Evolutionary conservation across 2,888 invertebrate species (phyloP), one percentile per base, ranked within the genome.

Genomic region (Andrena bicolor): DNA sequence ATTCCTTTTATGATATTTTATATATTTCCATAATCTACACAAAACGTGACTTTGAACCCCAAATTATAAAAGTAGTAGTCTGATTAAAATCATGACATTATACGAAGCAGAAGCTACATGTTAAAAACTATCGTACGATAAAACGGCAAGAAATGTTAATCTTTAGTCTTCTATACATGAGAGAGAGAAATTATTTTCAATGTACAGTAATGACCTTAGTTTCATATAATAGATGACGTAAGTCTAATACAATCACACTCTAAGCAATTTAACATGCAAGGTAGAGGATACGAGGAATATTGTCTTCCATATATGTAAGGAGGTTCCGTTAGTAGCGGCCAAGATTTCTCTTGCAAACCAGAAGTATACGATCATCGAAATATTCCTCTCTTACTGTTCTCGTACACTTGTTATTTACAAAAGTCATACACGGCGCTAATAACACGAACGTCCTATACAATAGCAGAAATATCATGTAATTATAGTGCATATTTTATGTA

Each of bases 171-270:
- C 20, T 16, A 75, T 56, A 60, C 60, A 32, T 30, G 60, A 80
- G 60, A 81, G 60, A 77, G 61, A 83, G 66, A 71, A 69, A 56
- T 80, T 32, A 60, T 72, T 75, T 85, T 80, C 35, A 81, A 80
- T 86, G 41, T 80, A 85, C 73, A 82, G 76, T 84, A 84, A 84
- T 75, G 75, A 65, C 85, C 85, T 88, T 87, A 88, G 84, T 88
- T 87, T 86, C 74, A 84, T 86, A 89, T 53, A 86, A 84, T 81
- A 88, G 86, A 84, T 88, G 89, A 90, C 91, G 89, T 90, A 90
- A 92, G 92, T 93, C 93, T 92, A 93, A 92, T 89, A 92, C 92
- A 93, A 93, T 93, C 93, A 93, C 93, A 93, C 93, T 93, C 93
- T 93, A 93, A 93, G 93, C 93, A 81, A 87, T 41, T 41, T 88